phyloP scores from a whole-genome alignment of 2,797 vertebrate species.

The Chaunax sp. region DNA sequence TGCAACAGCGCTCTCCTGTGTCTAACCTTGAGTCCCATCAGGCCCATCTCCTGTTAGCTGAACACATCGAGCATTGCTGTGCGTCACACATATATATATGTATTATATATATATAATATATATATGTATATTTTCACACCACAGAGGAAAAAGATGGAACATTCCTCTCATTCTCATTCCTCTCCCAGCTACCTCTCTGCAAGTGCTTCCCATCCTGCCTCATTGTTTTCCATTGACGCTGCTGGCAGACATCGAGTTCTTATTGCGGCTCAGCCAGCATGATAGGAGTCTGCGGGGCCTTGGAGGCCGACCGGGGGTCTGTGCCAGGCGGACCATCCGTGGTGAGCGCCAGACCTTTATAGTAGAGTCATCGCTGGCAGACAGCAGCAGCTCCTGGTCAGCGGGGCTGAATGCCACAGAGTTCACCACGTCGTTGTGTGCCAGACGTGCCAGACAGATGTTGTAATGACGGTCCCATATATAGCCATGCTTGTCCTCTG shows the following conservation, averaged over 20 bases:
- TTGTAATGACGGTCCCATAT: slow-evolving; percentile 99
- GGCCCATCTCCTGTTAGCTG: slow-evolving; percentile 14
- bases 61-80: slow-evolving; percentile 8
- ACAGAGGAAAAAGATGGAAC: slow-evolving; percentile 28
- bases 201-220: slow-evolving; percentile 48
- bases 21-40: slow-evolving; percentile 30
- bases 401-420: slow-evolving; percentile 95
- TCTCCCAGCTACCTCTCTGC: neutral
- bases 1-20: slow-evolving; percentile 53
- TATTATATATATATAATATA: slow-evolving; percentile 4
- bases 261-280: slow-evolving; percentile 86
- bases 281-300: slow-evolving; percentile 77
- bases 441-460: slow-evolving; percentile 94
- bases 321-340: slow-evolving; percentile 80
- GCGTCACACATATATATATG: slow-evolving; percentile 1
- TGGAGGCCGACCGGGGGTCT: slow-evolving; percentile 62
- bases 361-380: slow-evolving; percentile 93
- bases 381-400: slow-evolving; percentile 96
- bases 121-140: slow-evolving; percentile 32
- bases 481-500: slow-evolving; percentile 96
- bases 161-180: slow-evolving; percentile 22
- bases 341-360: slow-evolving; percentile 98
- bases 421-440: slow-evolving; percentile 95
- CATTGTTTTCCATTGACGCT: slow-evolving; percentile 75
- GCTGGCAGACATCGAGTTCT: slow-evolving; percentile 61